Evolutionary conservation across 2,888 invertebrate species (phyloP).

Genomic region (Melanchra persicariae): DNA sequence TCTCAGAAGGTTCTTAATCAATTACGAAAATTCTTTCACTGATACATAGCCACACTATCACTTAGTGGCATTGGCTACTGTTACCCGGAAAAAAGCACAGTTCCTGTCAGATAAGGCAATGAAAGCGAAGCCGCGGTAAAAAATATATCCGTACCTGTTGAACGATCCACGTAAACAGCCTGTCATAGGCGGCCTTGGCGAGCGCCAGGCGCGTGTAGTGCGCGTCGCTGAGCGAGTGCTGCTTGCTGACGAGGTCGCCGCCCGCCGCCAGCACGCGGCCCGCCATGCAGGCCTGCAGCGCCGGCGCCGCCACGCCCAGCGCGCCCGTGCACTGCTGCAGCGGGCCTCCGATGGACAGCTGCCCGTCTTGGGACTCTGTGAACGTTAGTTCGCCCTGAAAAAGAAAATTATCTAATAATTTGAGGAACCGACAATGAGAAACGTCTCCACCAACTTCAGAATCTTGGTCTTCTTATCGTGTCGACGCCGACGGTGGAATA

Average conservation of each 20-base stretch:
- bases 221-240: conserved; percentile 96
- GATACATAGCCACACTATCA: no score
- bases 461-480: no score
- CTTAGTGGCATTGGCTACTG: no score
- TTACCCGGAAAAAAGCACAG: no score
- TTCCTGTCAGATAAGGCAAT: no score
- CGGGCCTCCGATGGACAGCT: conserved; percentile 90
- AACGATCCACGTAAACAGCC: conserved; percentile 98
- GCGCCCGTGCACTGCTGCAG: conserved; percentile 86
- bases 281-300: conserved; percentile 94
- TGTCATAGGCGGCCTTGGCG: conserved; percentile 98
- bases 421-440: background rate
- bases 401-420: background rate
- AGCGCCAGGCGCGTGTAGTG: conserved; percentile 97
- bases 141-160: conserved; percentile 89
- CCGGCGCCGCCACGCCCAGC: conserved; percentile 91
- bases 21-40: no score
- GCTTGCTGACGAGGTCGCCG: conserved; percentile 93
- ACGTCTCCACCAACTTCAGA: no score
- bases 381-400: conserved; percentile 91
- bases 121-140: no score
- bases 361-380: conserved; percentile 91
- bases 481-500: no score
- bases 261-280: conserved; percentile 98
- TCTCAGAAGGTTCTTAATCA: no score